These are phyloP conservation scores for Hemiprocne comata DNA, from an alignment of 2,113 vertebrate species.

Conservation along the genomic window DNA sequence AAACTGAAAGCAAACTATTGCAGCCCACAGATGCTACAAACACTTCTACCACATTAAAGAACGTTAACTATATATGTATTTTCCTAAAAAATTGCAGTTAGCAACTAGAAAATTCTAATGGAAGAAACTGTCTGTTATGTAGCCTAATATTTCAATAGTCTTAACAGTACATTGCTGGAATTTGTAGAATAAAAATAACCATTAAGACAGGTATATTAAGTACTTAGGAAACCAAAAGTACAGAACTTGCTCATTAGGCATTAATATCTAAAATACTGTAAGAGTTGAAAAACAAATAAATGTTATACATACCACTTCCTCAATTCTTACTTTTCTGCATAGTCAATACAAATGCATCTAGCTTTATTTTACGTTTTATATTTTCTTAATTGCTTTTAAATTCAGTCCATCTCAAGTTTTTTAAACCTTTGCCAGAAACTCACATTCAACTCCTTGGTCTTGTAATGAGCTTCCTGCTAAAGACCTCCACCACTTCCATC, in stretches of 20 bases:
- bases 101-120: neutral
- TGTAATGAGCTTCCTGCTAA: neutral
- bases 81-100: neutral
- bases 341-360: neutral
- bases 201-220: neutral
- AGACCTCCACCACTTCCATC: neutral
- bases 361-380: neutral
- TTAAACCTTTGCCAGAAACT: neutral
- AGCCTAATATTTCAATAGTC: neutral
- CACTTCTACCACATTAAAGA: neutral
- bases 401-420: neutral
- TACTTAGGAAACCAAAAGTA: neutral
- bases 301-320: no score
- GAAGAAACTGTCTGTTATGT: neutral
- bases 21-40: neutral
- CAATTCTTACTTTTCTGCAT: neutral
- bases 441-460: neutral
- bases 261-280: neutral
- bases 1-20: neutral
- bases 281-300: neutral
- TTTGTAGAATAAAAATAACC: neutral
- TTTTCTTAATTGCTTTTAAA: neutral
- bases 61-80: accelerated
- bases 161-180: neutral
- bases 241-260: neutral